Evolutionary conservation across 2,888 invertebrate genomes (phyloP), one percentile per base, ranked within the genome.

Genomic region (Thalpophila matura): DNA sequence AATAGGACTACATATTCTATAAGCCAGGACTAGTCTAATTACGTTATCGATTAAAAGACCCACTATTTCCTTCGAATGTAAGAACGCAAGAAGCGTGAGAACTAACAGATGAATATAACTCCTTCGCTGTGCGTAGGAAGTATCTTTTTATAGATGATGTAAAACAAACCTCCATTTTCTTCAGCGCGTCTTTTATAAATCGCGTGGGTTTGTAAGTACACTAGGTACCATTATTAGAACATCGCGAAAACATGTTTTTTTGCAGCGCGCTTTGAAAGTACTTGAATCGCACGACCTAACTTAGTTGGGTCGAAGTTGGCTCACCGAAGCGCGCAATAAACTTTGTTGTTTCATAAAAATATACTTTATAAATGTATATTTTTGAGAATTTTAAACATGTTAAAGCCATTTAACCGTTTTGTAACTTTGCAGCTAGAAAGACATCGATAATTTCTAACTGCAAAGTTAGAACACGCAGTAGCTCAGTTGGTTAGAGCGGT

Each of bases 241-340:
- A 46, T 14, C 2, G 10, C n/a, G n/a, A 64, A 55, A 71, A 68
- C 56, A 56, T 68, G 47, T 71, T 51, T 55, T 56, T 62, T 27
- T 62, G 16, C 9, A 7, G 20, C 42, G 62, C 31, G 42, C 5
- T 9, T 26, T 10, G 1, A 26, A 58, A 9, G 20, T 43, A 14
- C 5, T 1, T 16, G n/a, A n/a, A n/a, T n/a, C n/a, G n/a, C n/a
- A n/a, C n/a, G n/a, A n/a, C n/a, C n/a, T n/a, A n/a, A n/a, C n/a
- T n/a, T n/a, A n/a, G n/a, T n/a, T n/a, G n/a, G n/a, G n/a, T n/a
- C n/a, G n/a, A n/a, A n/a, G n/a, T n/a, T 12, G 12, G 12, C 29
- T 12, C 29, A 29, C 6, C 16, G 14, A 16, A 16, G 16, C 33
- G 5, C 12, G 12, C 29, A 29, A 29, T 29, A 12, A 29, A 3